Evolutionary conservation across 2,113 vertebrate species (phyloP).

Genomic region (Callithrix jacchus): DNA sequence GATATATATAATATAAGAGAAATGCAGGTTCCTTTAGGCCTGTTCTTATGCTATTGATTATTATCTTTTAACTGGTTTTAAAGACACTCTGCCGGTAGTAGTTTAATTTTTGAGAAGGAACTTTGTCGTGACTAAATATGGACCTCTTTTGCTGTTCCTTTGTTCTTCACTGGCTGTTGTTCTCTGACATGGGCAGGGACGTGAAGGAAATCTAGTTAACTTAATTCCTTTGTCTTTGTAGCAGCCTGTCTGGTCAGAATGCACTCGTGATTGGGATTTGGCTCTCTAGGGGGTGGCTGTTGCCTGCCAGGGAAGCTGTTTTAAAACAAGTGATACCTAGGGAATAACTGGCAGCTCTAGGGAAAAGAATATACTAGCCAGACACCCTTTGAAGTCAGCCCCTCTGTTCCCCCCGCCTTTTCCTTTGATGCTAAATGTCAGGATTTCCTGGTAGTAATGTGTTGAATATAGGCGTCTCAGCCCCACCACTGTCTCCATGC

Average conservation of each 20-base stretch:
- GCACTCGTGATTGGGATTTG: background rate
- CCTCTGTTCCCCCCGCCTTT: slow-evolving; percentile 44
- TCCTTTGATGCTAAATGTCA: slow-evolving; percentile 79
- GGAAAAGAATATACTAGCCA: slow-evolving; percentile 45
- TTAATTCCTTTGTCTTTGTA: slow-evolving; percentile 52
- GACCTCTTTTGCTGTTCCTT: background rate
- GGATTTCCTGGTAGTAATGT: slow-evolving; percentile 70
- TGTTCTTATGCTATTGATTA: background rate
- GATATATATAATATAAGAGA: background rate
- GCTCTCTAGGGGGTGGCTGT: background rate
- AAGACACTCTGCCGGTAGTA: background rate
- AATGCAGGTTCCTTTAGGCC: background rate
- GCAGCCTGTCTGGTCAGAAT: background rate
- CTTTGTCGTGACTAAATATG: background rate
- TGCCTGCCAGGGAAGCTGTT: slow-evolving; percentile 4
- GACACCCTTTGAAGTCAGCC: slow-evolving; percentile 65
- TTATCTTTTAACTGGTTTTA: background rate
- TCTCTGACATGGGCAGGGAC: background rate
- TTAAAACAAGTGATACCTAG: slow-evolving; percentile 34
- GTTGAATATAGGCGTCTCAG: background rate
- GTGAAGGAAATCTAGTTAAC: slow-evolving; percentile 9
- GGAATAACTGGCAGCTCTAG: slow-evolving; percentile 35
- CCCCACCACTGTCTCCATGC: background rate
- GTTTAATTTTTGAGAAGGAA: slow-evolving; percentile 30
- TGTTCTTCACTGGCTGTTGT: slow-evolving; percentile 36